Base-by-base conservation (phyloP, 2,888 invertebrate species). In the Drosophila falleni region DNA sequence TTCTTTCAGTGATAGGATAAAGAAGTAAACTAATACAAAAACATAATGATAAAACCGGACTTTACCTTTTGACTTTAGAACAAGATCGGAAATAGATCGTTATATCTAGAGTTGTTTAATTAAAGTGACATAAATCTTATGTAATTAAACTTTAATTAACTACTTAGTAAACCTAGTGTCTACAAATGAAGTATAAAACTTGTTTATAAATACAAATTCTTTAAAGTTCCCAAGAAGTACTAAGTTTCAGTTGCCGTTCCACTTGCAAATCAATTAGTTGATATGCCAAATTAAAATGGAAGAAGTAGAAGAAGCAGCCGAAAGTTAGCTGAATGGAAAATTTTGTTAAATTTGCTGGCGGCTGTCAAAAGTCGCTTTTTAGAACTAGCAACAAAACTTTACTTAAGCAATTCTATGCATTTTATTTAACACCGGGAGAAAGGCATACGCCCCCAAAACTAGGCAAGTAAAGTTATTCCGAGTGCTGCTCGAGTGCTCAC, bases 201-300 rank as follows among this genome's bases (percentile, higher is more conserved):
- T 53, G 16, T 37, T 44, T 61, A 44, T 23, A 53, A 61, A 58
- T 54, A 35, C 10, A 16, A 44, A 39, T 16, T 29, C 42, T 35
- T 29, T n/a, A 42, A 59, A 50, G 23, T 61, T 63, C 2, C 15
- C 41, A 67, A 55, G 19, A 46, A 42, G 37, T 29, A 49, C 15
- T 15, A 29, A 49, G 23, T 23, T 23, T 23, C 60, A 67, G 50
- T 68, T 62, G 39, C 6, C 49, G 62, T 63, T 83, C 71, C 72
- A 80, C 73, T 78, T 61, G 79, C 67, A 79, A 87, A 87, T 83
- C 87, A 83, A 81, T 83, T 83, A 83, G 84, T 70, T 81, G 74
- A 87, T 81, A 71, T 86, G 79, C 79, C 62, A 58, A 58, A 58
- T 37, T 15, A 47, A 58, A 47, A 47, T 58, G 35, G 10, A 15